Base-by-base conservation (phyloP, 2,888 invertebrate genomes). In the Mallateleia sp. region DNA sequence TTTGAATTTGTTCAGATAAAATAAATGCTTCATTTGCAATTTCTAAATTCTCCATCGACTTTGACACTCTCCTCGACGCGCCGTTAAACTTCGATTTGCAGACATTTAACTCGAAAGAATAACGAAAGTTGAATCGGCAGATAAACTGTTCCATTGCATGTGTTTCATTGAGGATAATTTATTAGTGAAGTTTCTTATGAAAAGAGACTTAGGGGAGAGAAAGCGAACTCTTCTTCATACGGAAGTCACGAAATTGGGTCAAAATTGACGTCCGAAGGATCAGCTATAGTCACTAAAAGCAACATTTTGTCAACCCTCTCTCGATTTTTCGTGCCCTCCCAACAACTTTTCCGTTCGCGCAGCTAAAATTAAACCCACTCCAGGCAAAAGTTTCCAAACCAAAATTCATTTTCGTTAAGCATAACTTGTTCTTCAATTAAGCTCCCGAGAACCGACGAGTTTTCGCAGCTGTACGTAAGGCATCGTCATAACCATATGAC, bases 131-230 rank as follows among this genome's bases (percentile, higher is more conserved):
- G 47, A 38, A 50, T 24, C 20, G 62, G 47, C 25, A 50, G 69
- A 67, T 60, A 58, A 67, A 24, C 78, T 52, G 62, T 62, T 52
- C 71, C 62, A 24, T 45, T 54, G 18, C 50, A 71, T 52, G 79
- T 79, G 71, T 71, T 71, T 79, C 45, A 69, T 79, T 79, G 60
- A 50, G 62, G 62, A 79, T 79, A 79, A 69, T 79, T 79, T 79
- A 79, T 69, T 69, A 79, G 60, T 60, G 22, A 52, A 79, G 78
- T 79, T 79, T 24, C 60, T 58, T 60, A 38, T 24, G 69, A 52
- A 69, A 69, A 60, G 60, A 18, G 22, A 50, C 58, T 42, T 18
- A 50, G 71, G 71, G 79, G 52, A 62, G 62, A 50, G 64, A 71
- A 80, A 72, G 72, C 64, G 18, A 80, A 72, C 72, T 80, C 71